Percentiles rank a stretch among this genome's conserved stretches.
Conservation (phyloP, 2,797 vertebrate genomes). For the Tenualosa ilisha region DNA sequence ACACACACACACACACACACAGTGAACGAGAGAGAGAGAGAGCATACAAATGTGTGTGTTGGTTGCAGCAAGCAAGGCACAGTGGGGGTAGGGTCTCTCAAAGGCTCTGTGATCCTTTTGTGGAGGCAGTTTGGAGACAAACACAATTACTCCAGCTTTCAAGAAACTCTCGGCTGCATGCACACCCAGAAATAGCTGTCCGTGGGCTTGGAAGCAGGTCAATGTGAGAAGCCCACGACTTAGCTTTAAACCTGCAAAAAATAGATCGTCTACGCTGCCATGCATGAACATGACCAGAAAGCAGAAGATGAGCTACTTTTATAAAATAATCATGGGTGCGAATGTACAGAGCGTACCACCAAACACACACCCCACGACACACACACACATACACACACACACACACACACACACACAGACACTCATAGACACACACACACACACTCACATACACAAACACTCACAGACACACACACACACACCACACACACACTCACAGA, state of each 20-base stretch:
- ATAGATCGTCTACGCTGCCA: conserved; percentile 32
- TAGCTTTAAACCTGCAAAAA: conserved; percentile 35
- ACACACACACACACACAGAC: too few species aligned
- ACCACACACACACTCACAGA: neutral
- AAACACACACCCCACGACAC: neutral
- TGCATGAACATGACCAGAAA: conserved; percentile 23
- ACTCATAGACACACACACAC: neutral
- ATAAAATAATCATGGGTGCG: conserved; percentile 19
- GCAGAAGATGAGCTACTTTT: conserved; percentile 33
- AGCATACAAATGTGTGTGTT: neutral
- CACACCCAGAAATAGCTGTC: conserved; percentile 45
- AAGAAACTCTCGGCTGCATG: conserved; percentile 27
- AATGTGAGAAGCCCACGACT: conserved; percentile 27
- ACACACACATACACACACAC: neutral
- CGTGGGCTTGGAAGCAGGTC: conserved; percentile 47
- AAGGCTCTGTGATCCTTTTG: conserved; percentile 39
- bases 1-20: neutral
- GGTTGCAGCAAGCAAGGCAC: neutral
- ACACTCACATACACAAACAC: neutral
- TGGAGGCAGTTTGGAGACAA: conserved; percentile 39
- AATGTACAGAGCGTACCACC: neutral
- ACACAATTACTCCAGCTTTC: conserved; percentile 47
- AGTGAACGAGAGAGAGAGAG: neutral
- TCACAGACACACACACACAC: neutral
- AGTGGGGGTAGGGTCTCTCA: conserved; percentile 15